Evolutionary conservation across 1,140 invertebrate genomes (phyloP).

Genomic region (Neelides sp.): DNA sequence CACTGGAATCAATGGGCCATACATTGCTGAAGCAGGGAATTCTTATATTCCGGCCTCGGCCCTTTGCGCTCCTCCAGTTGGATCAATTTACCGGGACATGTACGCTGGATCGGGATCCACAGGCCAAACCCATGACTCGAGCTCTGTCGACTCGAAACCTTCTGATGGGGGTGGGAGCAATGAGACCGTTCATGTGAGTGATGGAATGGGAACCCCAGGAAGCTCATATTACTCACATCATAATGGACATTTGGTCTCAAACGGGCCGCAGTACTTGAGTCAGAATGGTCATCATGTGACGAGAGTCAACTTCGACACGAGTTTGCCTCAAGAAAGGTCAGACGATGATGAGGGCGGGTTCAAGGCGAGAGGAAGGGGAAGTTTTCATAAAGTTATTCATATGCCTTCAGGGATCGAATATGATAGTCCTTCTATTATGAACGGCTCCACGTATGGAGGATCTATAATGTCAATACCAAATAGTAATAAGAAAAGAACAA

Average conservation of each 20-base stretch:
- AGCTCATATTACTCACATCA: conserved; percentile 3
- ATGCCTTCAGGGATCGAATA: conserved; percentile 27
- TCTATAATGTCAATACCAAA: conserved; percentile 26
- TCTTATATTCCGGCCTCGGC: conserved; percentile 31
- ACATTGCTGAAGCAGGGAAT: conserved; percentile 10
- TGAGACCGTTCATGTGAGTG: conserved; percentile 22
- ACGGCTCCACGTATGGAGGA: conserved; percentile 27
- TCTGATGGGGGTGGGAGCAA: conserved; percentile 24
- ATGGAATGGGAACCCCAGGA: conserved; percentile 14
- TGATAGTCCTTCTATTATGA: conserved; percentile 28
- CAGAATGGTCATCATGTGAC: neutral
- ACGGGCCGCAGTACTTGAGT: neutral
- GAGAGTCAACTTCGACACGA: too few relatives aligned
- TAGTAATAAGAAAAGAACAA: conserved; percentile 28
- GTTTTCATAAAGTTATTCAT: conserved; percentile 26
- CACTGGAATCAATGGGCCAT: conserved; percentile 14
- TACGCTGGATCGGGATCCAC: conserved; percentile 23
- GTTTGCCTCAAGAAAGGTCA: neutral
- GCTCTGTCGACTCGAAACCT: conserved; percentile 26
- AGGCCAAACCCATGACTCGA: conserved; percentile 22
- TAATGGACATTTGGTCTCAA: conserved; percentile 10
- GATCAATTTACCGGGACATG: conserved; percentile 27
- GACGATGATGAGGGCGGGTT: conserved; percentile 30
- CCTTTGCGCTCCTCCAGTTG: conserved; percentile 20
- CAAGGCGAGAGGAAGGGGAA: conserved; percentile 16